Evolutionary conservation across 2,797 vertebrate genomes (phyloP), one percentile per base, ranked within the genome.

Genomic region (Crossoptilon crossoptilon): DNA sequence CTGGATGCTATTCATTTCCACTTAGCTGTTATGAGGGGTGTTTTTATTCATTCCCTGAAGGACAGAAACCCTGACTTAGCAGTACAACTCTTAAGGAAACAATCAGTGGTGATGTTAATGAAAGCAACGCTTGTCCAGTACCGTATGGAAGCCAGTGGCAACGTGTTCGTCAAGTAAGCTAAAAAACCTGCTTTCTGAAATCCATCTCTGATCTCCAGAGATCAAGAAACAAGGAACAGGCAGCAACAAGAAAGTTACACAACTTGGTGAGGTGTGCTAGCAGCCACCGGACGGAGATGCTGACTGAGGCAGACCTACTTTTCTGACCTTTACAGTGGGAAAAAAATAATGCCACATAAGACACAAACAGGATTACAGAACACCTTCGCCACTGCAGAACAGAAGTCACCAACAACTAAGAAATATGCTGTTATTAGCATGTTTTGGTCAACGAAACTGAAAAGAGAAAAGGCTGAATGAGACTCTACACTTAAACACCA

Each of bases 261-360:
- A 85, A 68, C 3, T 21, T 4, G 85, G 29, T 39, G 71, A 76
- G 55, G 41, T 37, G 46, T 51, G 88, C 69, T 8, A 83, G 59
- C 66, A 84, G 44, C 55, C 48, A 35, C 67, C 51, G 37, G 33
- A 64, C 1, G 19, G 10, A 58, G 14, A 66, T 62, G 44, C 64
- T 75, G 68, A 80, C 41, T 78, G 91, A 70, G 64, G 71, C 67
- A 87, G 88, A 93, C 88, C 46, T 87, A 29, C 72, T 90, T 93
- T 95, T 69, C 84, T 64, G 46, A 46, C 39, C 37, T 90, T 93
- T 84, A 71, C 31, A 53, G 22, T 51, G 24, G 48, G 18, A 78
- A 94, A 95, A 75, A 24, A 83, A 78, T n/a, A 60, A 73, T 33
- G 80, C 37, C 55, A 67, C 0, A 0, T 39, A 87, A 94, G 64